These are phyloP conservation scores for Aspidapion aeneum DNA, from an alignment of 2,888 invertebrate species.

Conservation along the genomic window DNA sequence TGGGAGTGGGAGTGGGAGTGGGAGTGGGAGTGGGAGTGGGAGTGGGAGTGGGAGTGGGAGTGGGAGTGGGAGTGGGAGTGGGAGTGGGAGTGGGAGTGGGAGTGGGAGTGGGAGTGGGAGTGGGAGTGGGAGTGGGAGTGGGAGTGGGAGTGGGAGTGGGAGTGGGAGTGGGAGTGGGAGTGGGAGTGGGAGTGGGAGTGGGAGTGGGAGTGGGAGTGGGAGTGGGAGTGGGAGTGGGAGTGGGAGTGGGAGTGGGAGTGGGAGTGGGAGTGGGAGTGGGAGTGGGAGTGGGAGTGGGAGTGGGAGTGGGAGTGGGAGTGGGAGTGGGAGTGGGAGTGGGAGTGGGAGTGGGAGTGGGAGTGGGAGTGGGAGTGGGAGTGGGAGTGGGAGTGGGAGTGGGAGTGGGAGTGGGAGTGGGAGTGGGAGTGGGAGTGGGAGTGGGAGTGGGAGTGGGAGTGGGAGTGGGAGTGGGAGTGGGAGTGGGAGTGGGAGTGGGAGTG, in stretches of 20 bases:
- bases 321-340: neutral
- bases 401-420: neutral
- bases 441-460: neutral
- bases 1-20: neutral
- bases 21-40: neutral
- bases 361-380: neutral
- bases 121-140: neutral
- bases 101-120: neutral
- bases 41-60: neutral
- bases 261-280: neutral
- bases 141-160: neutral
- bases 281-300: neutral
- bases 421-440: neutral
- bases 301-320: neutral
- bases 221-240: neutral
- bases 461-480: neutral
- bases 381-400: neutral
- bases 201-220: neutral
- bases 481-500: neutral
- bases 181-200: neutral
- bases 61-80: neutral
- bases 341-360: neutral
- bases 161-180: neutral
- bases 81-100: neutral
- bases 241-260: neutral